These are phyloP conservation scores for Clunio marinus DNA, from an alignment of 2,888 invertebrate genomes.

Conservation along the genomic window DNA sequence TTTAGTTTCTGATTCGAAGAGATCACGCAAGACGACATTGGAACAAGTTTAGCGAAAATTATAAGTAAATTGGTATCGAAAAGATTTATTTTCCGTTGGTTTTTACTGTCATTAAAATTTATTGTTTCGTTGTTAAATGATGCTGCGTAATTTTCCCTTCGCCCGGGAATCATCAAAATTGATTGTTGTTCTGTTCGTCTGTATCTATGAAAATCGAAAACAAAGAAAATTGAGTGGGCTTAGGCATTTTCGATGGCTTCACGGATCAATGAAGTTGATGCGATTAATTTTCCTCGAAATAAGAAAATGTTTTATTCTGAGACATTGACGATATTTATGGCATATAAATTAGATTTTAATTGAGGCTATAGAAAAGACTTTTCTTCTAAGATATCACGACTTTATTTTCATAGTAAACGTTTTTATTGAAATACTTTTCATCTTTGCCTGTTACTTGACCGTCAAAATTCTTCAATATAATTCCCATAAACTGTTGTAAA, in stretches of 20 bases:
- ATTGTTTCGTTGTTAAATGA: neutral
- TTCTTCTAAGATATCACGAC: neutral
- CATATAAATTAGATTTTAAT: conserved; percentile 12
- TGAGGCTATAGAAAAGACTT: neutral
- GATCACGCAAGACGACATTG: neutral
- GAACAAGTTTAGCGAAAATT: neutral
- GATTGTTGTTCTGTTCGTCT: neutral
- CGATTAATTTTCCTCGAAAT: neutral
- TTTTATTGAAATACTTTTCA: too few species aligned
- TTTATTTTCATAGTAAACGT: too few species aligned
- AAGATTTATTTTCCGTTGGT: neutral
- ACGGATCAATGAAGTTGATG: conserved; percentile 7
- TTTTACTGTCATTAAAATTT: conserved; percentile 2
- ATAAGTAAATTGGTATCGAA: conserved; percentile 3
- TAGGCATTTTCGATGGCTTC: neutral
- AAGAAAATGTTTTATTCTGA: neutral
- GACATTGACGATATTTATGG: neutral
- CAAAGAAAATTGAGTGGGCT: conserved; percentile 2
- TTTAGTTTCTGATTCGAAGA: neutral
- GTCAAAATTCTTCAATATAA: neutral
- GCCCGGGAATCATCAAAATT: neutral
- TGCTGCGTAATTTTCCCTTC: neutral
- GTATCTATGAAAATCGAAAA: neutral
- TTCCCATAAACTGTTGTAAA: too few species aligned
- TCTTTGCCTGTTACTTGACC: neutral